Evolutionary conservation across 2,113 vertebrate species (phyloP).

Genomic region (Charadrius vociferus): DNA sequence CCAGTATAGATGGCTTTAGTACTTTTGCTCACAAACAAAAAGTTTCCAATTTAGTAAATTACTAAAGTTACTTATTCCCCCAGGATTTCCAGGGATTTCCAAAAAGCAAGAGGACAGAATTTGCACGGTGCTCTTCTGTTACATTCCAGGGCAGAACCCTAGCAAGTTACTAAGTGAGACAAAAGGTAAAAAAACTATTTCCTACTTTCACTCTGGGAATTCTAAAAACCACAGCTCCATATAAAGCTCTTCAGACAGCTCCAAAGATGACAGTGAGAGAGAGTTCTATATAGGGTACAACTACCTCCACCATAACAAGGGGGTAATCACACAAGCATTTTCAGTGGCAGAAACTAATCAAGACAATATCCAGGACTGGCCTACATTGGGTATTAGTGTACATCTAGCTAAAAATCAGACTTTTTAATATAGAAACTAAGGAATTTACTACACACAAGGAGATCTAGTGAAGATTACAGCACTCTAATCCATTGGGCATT

Average conservation of each 20-base stretch:
- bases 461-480: not conserved
- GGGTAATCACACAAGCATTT: not conserved
- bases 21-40: accelerated
- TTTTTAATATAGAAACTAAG: not conserved
- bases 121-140: not conserved
- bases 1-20: accelerated
- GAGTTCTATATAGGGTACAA: not conserved
- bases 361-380: not conserved
- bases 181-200: not conserved
- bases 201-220: not conserved
- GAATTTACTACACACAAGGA: not conserved
- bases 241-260: not conserved
- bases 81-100: not conserved
- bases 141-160: not conserved
- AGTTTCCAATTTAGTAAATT: not conserved
- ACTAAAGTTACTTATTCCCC: not conserved
- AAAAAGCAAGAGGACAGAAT: not conserved
- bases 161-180: not conserved
- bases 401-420: not conserved
- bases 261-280: accelerated
- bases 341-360: not conserved
- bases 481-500: not conserved
- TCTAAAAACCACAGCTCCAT: not conserved
- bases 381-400: not conserved
- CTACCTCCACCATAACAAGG: accelerated